phyloP scores from a whole-genome alignment of 2,888 invertebrate genomes.

The Drosophila atroscutellata region DNA sequence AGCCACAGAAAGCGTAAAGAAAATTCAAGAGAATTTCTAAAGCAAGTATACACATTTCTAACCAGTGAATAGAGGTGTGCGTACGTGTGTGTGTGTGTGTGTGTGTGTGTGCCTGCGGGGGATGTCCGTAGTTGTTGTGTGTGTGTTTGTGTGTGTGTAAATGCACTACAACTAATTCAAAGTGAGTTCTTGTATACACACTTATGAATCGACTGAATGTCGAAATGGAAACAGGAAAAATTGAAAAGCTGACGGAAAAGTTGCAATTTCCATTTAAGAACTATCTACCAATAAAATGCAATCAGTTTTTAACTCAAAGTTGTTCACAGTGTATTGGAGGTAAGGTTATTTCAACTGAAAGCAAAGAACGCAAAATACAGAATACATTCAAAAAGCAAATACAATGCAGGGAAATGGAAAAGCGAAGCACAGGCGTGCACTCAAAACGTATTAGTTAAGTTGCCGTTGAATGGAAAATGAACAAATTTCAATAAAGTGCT shows the following conservation, averaged over 20 bases:
- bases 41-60: constrained; percentile 19
- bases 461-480: constrained; percentile 1
- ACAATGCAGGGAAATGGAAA: neutral
- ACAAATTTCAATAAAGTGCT: neutral
- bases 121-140: neutral
- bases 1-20: constrained; percentile 42
- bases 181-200: neutral
- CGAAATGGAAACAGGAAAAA: neutral
- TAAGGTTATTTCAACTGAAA: neutral
- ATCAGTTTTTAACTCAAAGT: neutral
- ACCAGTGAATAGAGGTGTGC: constrained; percentile 2
- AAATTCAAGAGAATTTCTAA: constrained; percentile 19
- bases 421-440: neutral
- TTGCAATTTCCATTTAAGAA: neutral
- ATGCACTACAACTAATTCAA: constrained; percentile 19
- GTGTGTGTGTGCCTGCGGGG: neutral
- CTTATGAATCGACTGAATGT: neutral
- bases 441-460: constrained; percentile 13
- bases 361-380: neutral
- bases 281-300: neutral
- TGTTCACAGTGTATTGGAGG: neutral
- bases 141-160: neutral
- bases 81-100: neutral
- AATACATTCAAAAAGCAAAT: neutral
- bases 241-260: neutral